phyloP scores from a whole-genome alignment of 2,888 invertebrate species.

The Autographa gamma region DNA sequence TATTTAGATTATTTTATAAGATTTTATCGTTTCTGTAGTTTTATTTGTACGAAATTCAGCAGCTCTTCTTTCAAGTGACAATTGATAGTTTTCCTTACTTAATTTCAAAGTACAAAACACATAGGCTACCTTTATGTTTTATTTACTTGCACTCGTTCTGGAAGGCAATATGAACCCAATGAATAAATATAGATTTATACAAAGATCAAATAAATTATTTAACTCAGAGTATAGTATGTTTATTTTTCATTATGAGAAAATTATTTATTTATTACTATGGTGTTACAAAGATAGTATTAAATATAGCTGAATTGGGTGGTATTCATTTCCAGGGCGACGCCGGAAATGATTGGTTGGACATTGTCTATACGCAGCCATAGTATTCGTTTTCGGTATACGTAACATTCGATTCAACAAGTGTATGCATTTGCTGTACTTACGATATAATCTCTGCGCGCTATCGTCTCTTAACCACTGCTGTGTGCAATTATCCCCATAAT shows the following conservation, averaged over 20 bases:
- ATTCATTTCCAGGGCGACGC: conserved; percentile 68
- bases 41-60: conserved; percentile 81
- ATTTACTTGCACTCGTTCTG: conserved; percentile 73
- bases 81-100: conserved; percentile 72
- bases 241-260: conserved; percentile 80
- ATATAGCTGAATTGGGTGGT: conserved; percentile 72
- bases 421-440: conserved; percentile 78
- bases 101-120: conserved; percentile 87
- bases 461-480: conserved; percentile 78
- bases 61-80: conserved; percentile 76
- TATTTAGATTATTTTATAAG: conserved; percentile 76
- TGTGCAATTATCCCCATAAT: conserved; percentile 82
- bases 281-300: conserved; percentile 78
- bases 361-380: conserved; percentile 27
- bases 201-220: conserved; percentile 83
- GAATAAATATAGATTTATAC: conserved; percentile 71
- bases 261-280: conserved; percentile 80
- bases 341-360: conserved; percentile 45
- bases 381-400: conserved; percentile 60
- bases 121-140: conserved; percentile 78
- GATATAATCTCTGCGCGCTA: conserved; percentile 73
- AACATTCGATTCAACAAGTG: conserved; percentile 54
- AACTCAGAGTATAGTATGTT: conserved; percentile 77
- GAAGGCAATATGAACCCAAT: conserved; percentile 74
- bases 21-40: conserved; percentile 77